Evolutionary conservation across 2,797 vertebrate genomes (phyloP).

Genomic region (Prunella strophiata): DNA sequence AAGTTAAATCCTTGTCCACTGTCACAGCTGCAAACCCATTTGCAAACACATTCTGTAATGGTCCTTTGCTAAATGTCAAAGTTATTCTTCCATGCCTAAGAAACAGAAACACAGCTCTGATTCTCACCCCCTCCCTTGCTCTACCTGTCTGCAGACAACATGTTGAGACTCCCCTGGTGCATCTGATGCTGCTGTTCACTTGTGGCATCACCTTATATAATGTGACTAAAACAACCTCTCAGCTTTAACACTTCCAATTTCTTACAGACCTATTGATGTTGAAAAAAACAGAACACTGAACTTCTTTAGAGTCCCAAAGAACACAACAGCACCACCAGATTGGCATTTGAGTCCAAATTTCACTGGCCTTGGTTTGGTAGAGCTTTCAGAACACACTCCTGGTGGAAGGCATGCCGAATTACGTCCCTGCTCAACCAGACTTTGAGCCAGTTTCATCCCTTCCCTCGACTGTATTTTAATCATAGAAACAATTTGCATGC

Average conservation of each 20-base stretch:
- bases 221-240: not conserved
- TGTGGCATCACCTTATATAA: not conserved
- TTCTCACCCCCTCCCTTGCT: not conserved
- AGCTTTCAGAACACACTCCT: not conserved
- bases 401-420: not conserved
- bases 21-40: conserved; percentile 11
- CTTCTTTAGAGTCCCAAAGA: not conserved
- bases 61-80: conserved; percentile 1
- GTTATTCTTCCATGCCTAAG: not conserved
- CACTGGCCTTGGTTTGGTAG: not conserved
- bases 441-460: not conserved
- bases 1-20: not conserved
- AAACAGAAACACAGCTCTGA: not conserved
- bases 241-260: not conserved
- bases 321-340: not conserved
- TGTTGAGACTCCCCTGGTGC: not conserved
- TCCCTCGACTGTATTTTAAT: not conserved
- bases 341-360: not conserved
- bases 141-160: not conserved
- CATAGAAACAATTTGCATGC: not conserved
- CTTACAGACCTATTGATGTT: not conserved
- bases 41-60: not conserved
- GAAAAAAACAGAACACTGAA: not conserved
- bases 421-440: not conserved
- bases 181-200: not conserved